These are phyloP conservation scores for Penaeus indicus DNA, from an alignment of 1,140 invertebrate species.

Conservation along the genomic window DNA sequence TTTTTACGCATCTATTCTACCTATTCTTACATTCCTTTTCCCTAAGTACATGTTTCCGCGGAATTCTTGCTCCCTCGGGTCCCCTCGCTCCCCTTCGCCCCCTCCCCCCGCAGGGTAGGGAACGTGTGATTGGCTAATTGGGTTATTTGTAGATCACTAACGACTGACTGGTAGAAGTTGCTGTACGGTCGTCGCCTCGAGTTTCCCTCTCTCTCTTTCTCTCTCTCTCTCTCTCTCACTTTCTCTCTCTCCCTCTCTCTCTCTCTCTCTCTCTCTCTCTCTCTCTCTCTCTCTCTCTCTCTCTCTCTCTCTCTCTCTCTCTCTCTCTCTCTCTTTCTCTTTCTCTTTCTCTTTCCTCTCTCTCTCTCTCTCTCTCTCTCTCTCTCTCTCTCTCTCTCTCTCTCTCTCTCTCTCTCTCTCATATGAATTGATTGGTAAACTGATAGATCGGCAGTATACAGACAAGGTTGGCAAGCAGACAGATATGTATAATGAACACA, in stretches of 20 bases:
- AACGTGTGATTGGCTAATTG: constrained; percentile 29
- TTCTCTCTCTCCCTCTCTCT: constrained; percentile 18
- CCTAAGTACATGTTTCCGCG: too few relatives aligned
- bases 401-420: neutral
- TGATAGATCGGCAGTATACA: neutral
- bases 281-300: too few relatives aligned
- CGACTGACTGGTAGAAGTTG: neutral
- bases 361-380: neutral
- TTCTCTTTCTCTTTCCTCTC: constrained; percentile 18
- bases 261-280: neutral
- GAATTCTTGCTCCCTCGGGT: neutral
- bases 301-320: constrained; percentile 1
- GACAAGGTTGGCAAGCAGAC: too few relatives aligned
- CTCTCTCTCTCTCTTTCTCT: constrained; percentile 26
- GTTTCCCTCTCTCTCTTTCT: constrained; percentile 17
- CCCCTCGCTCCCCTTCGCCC: neutral
- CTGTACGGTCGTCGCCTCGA: neutral
- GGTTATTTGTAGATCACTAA: constrained; percentile 40
- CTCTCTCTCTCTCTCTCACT: constrained; percentile 21
- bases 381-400: neutral
- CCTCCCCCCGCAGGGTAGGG: neutral
- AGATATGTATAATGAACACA: too few relatives aligned
- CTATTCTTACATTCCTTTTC: too few relatives aligned
- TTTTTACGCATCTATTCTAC: too few relatives aligned
- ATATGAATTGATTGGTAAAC: neutral